phyloP scores from a whole-genome alignment of 2,113 vertebrate genomes.

The Carlito syrichta region DNA sequence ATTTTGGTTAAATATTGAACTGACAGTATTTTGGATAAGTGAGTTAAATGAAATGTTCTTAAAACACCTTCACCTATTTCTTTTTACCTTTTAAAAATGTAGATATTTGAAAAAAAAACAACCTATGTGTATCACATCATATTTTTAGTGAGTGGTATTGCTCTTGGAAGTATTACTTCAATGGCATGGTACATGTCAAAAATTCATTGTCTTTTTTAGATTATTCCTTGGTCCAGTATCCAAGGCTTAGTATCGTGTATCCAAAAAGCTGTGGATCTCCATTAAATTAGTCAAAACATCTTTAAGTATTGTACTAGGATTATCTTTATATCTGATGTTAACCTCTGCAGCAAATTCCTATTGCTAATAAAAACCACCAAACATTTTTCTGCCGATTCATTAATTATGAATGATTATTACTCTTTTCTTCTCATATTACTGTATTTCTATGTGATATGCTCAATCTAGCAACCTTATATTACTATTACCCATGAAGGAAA shows the following conservation, averaged over 20 bases:
- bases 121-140: not conserved
- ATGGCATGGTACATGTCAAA: not conserved
- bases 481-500: not conserved
- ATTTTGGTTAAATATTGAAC: not conserved
- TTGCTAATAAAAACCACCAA: not conserved
- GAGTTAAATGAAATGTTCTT: not conserved
- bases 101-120: not conserved
- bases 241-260: not conserved
- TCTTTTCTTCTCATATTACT: not conserved
- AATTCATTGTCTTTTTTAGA: not conserved
- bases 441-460: not conserved
- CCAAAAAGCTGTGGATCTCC: not conserved
- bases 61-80: not conserved
- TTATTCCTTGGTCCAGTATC: not conserved
- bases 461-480: not conserved
- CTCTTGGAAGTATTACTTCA: not conserved
- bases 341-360: not conserved
- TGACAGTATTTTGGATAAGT: not conserved
- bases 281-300: not conserved
- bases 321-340: not conserved
- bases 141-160: not conserved
- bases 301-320: not conserved
- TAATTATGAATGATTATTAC: not conserved
- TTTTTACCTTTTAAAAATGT: not conserved
- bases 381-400: not conserved